phyloP scores from a whole-genome alignment of 1,140 invertebrate species.

The Centruroides vittatus region DNA sequence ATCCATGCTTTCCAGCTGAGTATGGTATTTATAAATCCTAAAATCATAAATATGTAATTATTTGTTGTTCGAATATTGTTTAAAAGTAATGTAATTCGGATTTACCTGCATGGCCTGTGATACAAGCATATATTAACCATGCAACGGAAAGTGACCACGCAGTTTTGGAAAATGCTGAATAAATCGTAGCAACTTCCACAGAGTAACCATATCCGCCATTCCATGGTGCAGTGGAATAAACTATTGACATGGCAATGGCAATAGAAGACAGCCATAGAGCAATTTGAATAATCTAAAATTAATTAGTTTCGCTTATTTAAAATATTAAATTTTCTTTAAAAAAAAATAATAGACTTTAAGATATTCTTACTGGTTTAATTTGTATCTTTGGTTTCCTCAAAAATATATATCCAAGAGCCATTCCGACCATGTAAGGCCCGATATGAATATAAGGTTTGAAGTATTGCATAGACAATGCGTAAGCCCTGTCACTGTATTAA shows the following conservation, averaged over 20 bases:
- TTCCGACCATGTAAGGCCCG: conserved; percentile 17
- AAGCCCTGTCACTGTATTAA: neutral
- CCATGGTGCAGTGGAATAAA: conserved; percentile 13
- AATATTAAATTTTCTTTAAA: neutral
- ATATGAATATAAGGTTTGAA: conserved; percentile 18
- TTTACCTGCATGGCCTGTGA: conserved; percentile 15
- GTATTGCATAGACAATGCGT: neutral
- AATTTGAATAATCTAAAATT: conserved; percentile 4
- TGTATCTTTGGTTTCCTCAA: conserved; percentile 15
- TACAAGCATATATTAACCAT: conserved; percentile 15
- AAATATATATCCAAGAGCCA: conserved; percentile 17
- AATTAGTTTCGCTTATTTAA: neutral
- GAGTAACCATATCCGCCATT: conserved; percentile 4
- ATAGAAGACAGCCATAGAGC: conserved; percentile 8
- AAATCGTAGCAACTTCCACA: conserved; percentile 4
- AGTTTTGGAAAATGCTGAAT: conserved; percentile 12
- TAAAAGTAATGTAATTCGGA: neutral
- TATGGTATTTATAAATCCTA: conserved; percentile 21
- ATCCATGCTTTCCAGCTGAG: conserved; percentile 16
- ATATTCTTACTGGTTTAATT: conserved; percentile 10
- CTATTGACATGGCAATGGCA: neutral
- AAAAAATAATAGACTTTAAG: neutral
- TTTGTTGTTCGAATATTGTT: too few relatives aligned
- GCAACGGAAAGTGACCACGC: conserved; percentile 15
- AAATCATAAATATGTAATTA: neutral